phyloP scores from a whole-genome alignment of 1,140 invertebrate genomes.

The Pogonognathellus flavescens region DNA sequence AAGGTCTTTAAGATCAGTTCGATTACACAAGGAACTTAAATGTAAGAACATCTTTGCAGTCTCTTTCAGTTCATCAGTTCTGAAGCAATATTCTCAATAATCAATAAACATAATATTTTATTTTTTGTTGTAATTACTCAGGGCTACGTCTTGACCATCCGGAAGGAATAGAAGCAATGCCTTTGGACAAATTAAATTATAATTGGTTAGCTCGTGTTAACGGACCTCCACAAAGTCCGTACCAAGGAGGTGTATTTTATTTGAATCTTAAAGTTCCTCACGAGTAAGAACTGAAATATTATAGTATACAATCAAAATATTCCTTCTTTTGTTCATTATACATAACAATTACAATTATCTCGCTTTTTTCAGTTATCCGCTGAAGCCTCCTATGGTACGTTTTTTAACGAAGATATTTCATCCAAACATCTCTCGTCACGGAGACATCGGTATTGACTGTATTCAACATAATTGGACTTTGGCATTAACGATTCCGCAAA shows the following conservation, averaged over 20 bases:
- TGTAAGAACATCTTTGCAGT: too few species aligned
- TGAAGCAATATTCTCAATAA: too few species aligned
- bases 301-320: too few species aligned
- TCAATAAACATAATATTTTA: too few species aligned
- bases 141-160: constrained; percentile 84
- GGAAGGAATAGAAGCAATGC: constrained; percentile 90
- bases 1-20: constrained; percentile 63
- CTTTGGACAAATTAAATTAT: constrained; percentile 83
- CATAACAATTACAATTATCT: not conserved
- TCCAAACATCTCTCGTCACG: constrained; percentile 94
- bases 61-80: too few species aligned
- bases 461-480: constrained; percentile 97
- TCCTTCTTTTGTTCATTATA: too few species aligned
- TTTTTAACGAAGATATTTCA: constrained; percentile 94
- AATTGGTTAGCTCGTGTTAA: constrained; percentile 94
- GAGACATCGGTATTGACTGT: constrained; percentile 95
- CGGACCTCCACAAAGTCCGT: constrained; percentile 89
- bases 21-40: constrained; percentile 82
- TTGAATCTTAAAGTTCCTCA: constrained; percentile 89
- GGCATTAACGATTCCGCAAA: constrained; percentile 91
- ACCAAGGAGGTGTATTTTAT: constrained; percentile 95
- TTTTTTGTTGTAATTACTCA: constrained; percentile 26
- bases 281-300: constrained; percentile 71
- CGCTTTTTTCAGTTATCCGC: constrained; percentile 82
- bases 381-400: constrained; percentile 89